Evolutionary conservation across 2,888 invertebrate genomes (phyloP).

Genomic region (Himalopsyche japonica): DNA sequence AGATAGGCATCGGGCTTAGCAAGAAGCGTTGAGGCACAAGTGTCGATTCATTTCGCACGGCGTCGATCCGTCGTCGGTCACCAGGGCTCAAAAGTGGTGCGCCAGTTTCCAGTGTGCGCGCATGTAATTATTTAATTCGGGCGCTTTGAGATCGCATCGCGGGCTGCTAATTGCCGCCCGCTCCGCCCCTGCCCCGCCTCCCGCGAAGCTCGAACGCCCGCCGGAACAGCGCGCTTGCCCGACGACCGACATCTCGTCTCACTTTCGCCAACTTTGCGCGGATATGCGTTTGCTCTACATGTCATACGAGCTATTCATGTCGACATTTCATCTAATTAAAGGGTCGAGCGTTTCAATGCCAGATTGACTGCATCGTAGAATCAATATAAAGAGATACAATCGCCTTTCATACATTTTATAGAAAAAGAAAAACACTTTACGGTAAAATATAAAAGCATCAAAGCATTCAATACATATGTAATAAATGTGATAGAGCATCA

Average conservation of each 20-base stretch:
- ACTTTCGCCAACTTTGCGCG: neutral
- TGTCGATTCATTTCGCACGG: neutral
- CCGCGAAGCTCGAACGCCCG: neutral
- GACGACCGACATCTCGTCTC: neutral
- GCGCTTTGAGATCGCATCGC: constrained; percentile 15
- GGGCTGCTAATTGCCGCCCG: constrained; percentile 28
- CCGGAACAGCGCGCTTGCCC: neutral
- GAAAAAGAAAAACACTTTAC: too few species aligned
- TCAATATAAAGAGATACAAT: neutral
- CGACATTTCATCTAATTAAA: neutral
- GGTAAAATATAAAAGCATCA: too few species aligned
- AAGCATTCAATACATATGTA: too few species aligned
- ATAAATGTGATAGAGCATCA: too few species aligned
- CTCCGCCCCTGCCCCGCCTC: constrained; percentile 19
- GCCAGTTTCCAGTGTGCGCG: neutral
- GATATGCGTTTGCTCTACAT: neutral
- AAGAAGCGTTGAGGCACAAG: neutral
- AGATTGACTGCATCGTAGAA: neutral
- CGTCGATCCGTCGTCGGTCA: neutral
- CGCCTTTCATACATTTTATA: too few species aligned
- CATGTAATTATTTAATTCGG: constrained; percentile 31
- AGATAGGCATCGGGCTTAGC: neutral
- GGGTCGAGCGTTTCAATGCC: neutral
- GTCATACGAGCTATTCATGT: neutral
- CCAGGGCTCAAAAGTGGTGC: neutral